These are phyloP conservation scores for Apotomis turbidana DNA, from an alignment of 2,888 invertebrate species.

Conservation along the genomic window DNA sequence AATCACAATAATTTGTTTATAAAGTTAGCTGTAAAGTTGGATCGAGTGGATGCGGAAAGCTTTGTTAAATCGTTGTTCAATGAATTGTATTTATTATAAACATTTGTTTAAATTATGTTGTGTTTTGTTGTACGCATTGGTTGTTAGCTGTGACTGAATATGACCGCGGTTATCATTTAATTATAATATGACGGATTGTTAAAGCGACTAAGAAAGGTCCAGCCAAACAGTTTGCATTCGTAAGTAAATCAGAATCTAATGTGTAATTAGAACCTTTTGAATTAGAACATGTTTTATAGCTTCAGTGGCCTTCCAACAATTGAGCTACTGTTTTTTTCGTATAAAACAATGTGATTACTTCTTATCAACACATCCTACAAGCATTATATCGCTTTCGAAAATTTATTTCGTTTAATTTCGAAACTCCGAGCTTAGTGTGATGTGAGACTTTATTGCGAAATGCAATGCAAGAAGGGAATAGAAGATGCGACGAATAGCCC, in stretches of 20 bases:
- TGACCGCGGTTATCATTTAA: neutral
- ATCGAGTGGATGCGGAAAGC: neutral
- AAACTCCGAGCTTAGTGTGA: neutral
- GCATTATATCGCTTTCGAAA: no score
- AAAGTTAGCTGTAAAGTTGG: neutral
- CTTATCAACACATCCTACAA: no score
- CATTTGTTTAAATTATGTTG: constrained; percentile 5
- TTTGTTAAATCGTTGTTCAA: constrained; percentile 3
- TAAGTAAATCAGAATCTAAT: no score
- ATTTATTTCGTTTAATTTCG: neutral
- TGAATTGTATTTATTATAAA: neutral
- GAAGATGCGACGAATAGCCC: no score
- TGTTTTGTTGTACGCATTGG: neutral
- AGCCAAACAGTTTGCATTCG: no score
- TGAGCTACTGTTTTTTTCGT: no score
- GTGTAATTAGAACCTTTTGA: no score
- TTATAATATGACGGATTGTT: neutral
- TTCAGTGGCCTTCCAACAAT: no score
- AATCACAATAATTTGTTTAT: neutral
- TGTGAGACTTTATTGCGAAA: neutral
- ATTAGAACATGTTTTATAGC: no score
- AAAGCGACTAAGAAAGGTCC: neutral
- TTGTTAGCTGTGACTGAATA: neutral
- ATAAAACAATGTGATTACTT: no score
- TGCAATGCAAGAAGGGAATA: neutral